Percentiles rank a stretch among this genome's conserved stretches.
Conservation (phyloP, 2,797 vertebrate species). For the Sebastes diaconus region DNA sequence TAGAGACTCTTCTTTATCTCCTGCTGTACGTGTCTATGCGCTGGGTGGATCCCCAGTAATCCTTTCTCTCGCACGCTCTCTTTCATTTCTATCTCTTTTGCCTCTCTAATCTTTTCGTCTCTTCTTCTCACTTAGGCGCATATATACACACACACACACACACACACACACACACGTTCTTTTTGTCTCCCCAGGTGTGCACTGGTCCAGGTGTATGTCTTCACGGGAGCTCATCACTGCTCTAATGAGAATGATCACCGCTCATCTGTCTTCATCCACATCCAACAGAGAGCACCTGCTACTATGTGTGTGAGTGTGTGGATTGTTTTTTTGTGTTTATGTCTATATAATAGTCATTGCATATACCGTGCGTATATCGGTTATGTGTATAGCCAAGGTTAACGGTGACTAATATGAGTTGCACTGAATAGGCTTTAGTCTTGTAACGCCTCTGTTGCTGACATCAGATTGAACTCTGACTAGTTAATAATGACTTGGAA, state of each 20-base stretch:
- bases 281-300: slow-evolving; percentile 85
- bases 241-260: slow-evolving; percentile 83
- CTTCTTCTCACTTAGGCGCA: slow-evolving; percentile 8
- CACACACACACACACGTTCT: slow-evolving; percentile 28
- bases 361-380: slow-evolving; percentile 1
- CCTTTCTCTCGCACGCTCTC: background rate
- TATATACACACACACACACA: background rate
- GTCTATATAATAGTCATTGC: slow-evolving; percentile 12
- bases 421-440: background rate
- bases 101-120: slow-evolving; percentile 29
- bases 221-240: slow-evolving; percentile 82
- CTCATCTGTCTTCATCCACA: slow-evolving; percentile 86
- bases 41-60: slow-evolving; percentile 18
- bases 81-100: slow-evolving; percentile 36
- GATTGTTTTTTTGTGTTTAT: slow-evolving; percentile 23
- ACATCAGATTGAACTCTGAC: background rate
- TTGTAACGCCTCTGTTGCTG: background rate
- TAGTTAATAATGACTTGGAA: slow-evolving; percentile 16
- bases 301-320: slow-evolving; percentile 46
- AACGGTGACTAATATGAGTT: background rate
- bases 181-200: slow-evolving; percentile 80
- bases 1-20: slow-evolving; percentile 34
- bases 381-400: background rate
- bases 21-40: slow-evolving; percentile 10
- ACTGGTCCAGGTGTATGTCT: slow-evolving; percentile 82